phyloP scores from a whole-genome alignment of 2,888 invertebrate species.

The Masnerella sp. region DNA sequence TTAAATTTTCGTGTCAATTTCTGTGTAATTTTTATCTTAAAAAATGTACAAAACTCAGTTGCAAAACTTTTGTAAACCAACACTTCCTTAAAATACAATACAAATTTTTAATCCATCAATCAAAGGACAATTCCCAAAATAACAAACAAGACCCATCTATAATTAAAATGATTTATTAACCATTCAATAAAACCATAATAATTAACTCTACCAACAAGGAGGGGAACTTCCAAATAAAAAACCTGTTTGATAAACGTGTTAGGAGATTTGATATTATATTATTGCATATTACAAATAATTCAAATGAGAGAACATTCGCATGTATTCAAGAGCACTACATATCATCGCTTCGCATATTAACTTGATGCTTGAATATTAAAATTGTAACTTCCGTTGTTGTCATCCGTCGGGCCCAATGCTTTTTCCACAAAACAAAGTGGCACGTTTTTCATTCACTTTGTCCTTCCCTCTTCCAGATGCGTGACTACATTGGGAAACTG shows the following conservation, averaged over 20 bases:
- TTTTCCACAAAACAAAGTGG: too few relatives aligned
- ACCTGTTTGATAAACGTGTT: constrained; percentile 40
- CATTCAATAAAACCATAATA: too few relatives aligned
- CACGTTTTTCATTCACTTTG: not conserved
- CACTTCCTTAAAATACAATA: too few relatives aligned
- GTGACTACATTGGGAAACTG: constrained; percentile 79
- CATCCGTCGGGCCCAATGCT: constrained; percentile 55
- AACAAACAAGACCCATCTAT: too few relatives aligned
- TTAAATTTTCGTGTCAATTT: too few relatives aligned
- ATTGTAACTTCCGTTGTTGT: constrained; percentile 70
- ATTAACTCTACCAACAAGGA: too few relatives aligned
- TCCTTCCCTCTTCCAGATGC: constrained; percentile 74
- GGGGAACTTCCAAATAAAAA: constrained; percentile 17
- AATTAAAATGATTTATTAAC: too few relatives aligned
- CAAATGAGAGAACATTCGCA: constrained; percentile 58
- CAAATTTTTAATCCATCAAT: too few relatives aligned
- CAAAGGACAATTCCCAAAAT: too few relatives aligned
- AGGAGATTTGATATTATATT: constrained; percentile 59
- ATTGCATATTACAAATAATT: constrained; percentile 60
- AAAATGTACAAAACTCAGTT: too few relatives aligned
- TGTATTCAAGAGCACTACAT: constrained; percentile 59
- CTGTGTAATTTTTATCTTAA: too few relatives aligned
- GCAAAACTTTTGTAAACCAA: too few relatives aligned
- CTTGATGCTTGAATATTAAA: constrained; percentile 66
- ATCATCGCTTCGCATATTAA: constrained; percentile 55